Evolutionary conservation across 2,888 invertebrate genomes (phyloP), one percentile per base, ranked within the genome.

Genomic region (Drosophila mulleri): DNA sequence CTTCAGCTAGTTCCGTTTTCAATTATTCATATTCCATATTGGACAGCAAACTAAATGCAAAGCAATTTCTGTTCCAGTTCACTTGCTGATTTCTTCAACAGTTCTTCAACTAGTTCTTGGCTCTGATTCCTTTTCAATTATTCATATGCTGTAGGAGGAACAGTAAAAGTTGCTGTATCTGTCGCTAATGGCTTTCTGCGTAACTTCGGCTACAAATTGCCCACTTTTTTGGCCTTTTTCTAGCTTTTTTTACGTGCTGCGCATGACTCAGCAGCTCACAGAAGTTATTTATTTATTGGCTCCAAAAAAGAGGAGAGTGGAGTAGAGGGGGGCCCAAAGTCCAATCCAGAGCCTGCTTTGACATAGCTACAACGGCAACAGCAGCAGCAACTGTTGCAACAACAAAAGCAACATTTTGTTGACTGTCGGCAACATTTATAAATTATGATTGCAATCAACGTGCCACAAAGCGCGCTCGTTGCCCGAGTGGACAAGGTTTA

Each of bases 381-480:
- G 52, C 47, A 35, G 41, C 64, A 45, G 32, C 50, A 52, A 23
- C 35, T 48, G 42, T 56, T 59, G 53, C 69, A 52, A 54, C 47
- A 37, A 29, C 32, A 60, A 39, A n/a, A 56, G 52, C 47, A 58
- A 65, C 57, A 57, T 61, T 65, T 72, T 70, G 72, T 52, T 64
- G 67, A 81, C 89, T 86, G 89, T 86, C 84, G 84, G 85, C 86
- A 89, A 78, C 89, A 86, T 86, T 86, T 86, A 89, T 89, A 86
- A 86, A 86, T 86, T 87, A 86, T 86, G 89, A 86, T 89, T 86
- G 89, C 86, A 86, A 86, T 86, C 89, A 86, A 89, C 89, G 80
- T 77, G 79, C 75, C 77, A 85, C 86, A 88, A 83, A 83, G 85
- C 77, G 82, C 73, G 70, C 63, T 50, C 18, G 29, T 68, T 61